Evolutionary conservation across 2,888 invertebrate species (phyloP), one percentile per base, ranked within the genome.

Genomic region (Drosophila pseudotalamancana): DNA sequence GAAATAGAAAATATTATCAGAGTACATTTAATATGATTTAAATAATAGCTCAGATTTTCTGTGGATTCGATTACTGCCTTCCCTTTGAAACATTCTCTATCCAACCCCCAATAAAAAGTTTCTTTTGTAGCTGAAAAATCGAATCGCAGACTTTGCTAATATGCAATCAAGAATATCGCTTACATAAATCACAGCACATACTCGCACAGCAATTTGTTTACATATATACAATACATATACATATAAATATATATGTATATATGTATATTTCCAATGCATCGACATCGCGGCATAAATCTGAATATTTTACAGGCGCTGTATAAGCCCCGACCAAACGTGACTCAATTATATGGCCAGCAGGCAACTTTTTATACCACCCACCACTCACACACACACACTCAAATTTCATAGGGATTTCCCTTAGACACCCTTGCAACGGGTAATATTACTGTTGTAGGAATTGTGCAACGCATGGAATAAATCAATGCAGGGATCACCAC

Each of bases 321-420:
- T 82, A 85, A 85, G 77, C 72, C 73, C 73, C 32, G 40, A 27
- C 61, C 73, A 84, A 82, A 87, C 88, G 88, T 87, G 87, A 87
- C 88, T 87, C 88, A 79, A 88, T 87, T 88, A 82, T 87, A 75
- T 76, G 65, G 66, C 64, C 64, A 72, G 40, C 54, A 43, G 3
- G 51, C 46, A 39, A 59, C 18, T 29, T 27, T 46, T 64, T 43
- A 43, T 62, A 43, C 46, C 31, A 18, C 34, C 29, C 54, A 35
- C 19, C 19, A 49, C 27, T 16, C 35, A 9, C 18, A 12, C 1
- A n/a, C 11, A 2, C 37, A 2, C 18, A 31, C 60, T 83, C 64
- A 77, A 62, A 67, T 86, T 80, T 77, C 73, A 76, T 64, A 55
- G 49, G 46, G 43, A 37, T 45, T 57, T 63, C 19, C 19, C 50